Base-by-base conservation (phyloP, 1,140 invertebrate species). In the Telenomus remus region DNA sequence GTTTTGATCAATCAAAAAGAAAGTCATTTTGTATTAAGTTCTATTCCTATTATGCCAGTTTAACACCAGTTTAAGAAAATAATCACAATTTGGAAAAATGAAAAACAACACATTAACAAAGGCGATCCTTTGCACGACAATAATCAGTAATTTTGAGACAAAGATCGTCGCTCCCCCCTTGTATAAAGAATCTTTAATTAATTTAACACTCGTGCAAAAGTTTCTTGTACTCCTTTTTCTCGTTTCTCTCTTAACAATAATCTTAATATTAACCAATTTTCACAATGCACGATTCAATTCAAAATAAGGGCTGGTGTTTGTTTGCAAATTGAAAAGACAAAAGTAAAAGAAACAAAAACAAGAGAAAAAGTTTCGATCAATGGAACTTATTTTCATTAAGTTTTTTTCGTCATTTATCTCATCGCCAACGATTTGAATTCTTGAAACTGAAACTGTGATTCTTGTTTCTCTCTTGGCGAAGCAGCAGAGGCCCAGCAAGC, bases 401-500 rank as follows among this genome's bases (percentile, higher is more conserved):
- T 34, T 65, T 57, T 66, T 57, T 51, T 46, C 39, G 35, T 1
- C 19, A 59, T 37, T 51, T 27, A 27, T 51, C 48, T 46, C 5
- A 47, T 35, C n/a, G 50, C 34, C 51, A 50, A 55, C 69, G 53
- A 44, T 53, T n/a, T 47, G n/a, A 46, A 68, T 61, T 64, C 47
- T 68, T 48, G 56, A 82, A n/a, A 85, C 79, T 81, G 85, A 61
- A 87, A 87, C 81, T 78, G 69, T 84, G 81, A 85, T 86, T 89
- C 84, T 87, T 87, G 80, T 88, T n/a, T 87, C 82, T 82, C 79
- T 76, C 80, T 72, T 82, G 85, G 84, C 84, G 79, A 88, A 84
- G 86, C 87, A 89, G 87, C 88, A 89, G 85, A 90, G 89, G 89
- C 85, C 89, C 78, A 85, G 87, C 81, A 91, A 91, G 86, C 89